Evolutionary conservation across 2,888 invertebrate species (phyloP), one percentile per base, ranked within the genome.

Genomic region (Scaptomyza polygonia): DNA sequence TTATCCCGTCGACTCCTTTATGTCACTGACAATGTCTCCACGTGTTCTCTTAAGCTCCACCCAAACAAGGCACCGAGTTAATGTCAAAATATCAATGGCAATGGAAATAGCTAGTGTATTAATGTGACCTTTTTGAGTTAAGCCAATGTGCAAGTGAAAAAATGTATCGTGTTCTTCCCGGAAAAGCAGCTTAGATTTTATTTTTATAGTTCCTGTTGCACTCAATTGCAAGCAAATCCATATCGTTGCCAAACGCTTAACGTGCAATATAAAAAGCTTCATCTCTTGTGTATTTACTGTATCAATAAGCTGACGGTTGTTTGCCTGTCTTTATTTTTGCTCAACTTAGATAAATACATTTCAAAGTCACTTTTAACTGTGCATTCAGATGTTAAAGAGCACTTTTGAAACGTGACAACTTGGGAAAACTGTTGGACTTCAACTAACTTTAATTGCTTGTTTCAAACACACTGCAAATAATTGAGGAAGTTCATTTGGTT

Each of bases 111-210:
- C 18, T 30, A 48, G 16, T 27, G 32, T 16, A 30, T 63, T 55
- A 56, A 42, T 72, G 49, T 67, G 53, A 61, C 55, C 72, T 57
- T 72, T 55, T 14, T 29, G 25, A 21, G 7, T 21, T 40, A 9
- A 40, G 36, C 12, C 47, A 63, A 72, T 55, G 30, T 68, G 54
- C 54, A 57, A 1, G 11, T 18, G 29, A 8, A 18, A 56, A 52
- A 16, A 40, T n/a, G 8, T 40, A 5, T 11, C 9, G 3, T 29
- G 8, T 14, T 5, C 6, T 30, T 49, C 2, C 2, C 5, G 3
- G 7, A 18, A n/a, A 18, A 9, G 8, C 45, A 51, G 40, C 8
- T 5, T 11, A 2, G 1, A 8, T 7, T 29, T 42, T 34, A 53
- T 12, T 54, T 44, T 54, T 8, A 69, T 30, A 51, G 64, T 51